Percentiles rank a stretch among this genome's conserved stretches.
These are phyloP conservation scores for Linyphia triangularis DNA, from an alignment of 2,888 invertebrate genomes.

Conservation along the genomic window DNA sequence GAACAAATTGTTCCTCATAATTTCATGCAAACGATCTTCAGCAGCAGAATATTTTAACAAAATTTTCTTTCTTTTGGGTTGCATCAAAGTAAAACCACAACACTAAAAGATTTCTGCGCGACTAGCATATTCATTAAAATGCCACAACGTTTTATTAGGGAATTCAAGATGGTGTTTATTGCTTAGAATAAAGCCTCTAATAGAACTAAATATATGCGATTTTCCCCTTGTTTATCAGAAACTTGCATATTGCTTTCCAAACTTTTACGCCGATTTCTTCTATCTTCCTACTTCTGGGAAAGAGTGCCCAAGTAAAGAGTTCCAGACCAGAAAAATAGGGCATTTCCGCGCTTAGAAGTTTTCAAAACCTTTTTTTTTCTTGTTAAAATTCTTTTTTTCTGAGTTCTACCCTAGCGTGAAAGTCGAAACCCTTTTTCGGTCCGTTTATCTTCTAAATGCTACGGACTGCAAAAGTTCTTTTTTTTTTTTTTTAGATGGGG, in stretches of 20 bases:
- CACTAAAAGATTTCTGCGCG: not conserved
- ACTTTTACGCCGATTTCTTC: not conserved
- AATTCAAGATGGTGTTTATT: slow-evolving; percentile 2
- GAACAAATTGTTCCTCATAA: slow-evolving; percentile 5
- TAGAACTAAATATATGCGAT: not conserved
- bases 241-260: not conserved
- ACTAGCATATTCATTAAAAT: slow-evolving; percentile 1
- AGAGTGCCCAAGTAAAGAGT: not conserved
- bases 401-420: not conserved
- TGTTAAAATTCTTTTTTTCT: not conserved
- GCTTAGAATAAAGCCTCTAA: not conserved
- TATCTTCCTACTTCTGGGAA: no score
- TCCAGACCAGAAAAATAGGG: not conserved
- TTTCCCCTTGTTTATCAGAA: not conserved
- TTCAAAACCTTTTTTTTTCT: not conserved
- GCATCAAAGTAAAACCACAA: not conserved
- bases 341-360: not conserved
- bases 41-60: not conserved
- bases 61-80: not conserved
- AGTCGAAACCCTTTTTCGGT: not conserved
- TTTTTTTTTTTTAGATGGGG: not conserved
- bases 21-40: not conserved
- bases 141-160: not conserved
- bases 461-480: not conserved
- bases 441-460: slow-evolving; percentile 42